These are phyloP conservation scores for Odontothrips loti DNA, from an alignment of 2,888 invertebrate genomes.

Conservation along the genomic window DNA sequence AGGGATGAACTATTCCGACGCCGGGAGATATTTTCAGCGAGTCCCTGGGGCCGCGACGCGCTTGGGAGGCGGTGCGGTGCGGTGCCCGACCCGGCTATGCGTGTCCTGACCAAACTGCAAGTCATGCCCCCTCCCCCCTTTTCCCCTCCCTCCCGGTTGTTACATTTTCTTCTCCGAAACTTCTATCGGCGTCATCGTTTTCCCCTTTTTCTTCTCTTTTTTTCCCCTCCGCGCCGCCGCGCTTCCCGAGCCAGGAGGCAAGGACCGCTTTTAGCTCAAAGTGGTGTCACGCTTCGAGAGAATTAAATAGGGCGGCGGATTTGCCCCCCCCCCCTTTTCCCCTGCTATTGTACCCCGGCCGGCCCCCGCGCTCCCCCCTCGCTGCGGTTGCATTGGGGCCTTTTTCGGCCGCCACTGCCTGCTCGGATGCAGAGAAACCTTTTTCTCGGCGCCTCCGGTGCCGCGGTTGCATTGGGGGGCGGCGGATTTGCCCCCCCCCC, in stretches of 20 bases:
- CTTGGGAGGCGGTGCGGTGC: not conserved
- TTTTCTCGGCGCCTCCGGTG: no score
- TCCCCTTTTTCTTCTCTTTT: not conserved
- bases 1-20: no score
- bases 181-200: not conserved
- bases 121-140: not conserved
- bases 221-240: not conserved
- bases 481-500: not conserved
- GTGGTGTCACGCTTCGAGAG: conserved; percentile 11
- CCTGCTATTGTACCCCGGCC: not conserved
- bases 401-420: no score
- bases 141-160: not conserved
- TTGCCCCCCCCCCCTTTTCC: not conserved
- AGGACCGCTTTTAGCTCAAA: not conserved
- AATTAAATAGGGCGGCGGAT: conserved; percentile 4
- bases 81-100: not conserved
- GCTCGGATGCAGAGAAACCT: no score
- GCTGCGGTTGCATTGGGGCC: no score
- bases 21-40: no score
- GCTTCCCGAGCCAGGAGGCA: not conserved
- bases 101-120: not conserved
- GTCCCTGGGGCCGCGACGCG: no score
- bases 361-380: no score
- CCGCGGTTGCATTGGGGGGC: no score
- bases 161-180: conserved; percentile 6